Conservation (phyloP, 2,113 vertebrate genomes). For the Petaurus breviceps region DNA sequence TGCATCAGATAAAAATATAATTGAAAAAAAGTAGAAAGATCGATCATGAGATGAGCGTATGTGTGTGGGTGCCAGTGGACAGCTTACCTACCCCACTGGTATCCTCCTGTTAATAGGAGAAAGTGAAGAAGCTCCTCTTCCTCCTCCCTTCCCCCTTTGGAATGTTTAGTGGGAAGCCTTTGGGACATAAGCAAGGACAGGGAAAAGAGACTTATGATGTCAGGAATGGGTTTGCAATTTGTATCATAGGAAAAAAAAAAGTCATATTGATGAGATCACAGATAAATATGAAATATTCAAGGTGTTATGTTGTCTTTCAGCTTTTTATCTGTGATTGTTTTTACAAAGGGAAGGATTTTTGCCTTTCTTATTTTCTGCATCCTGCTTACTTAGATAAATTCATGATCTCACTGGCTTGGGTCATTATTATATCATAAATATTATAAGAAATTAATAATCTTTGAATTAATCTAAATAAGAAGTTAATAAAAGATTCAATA, state of each 20-base stretch:
- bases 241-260: neutral
- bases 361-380: no score
- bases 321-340: no score
- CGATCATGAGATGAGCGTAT: neutral
- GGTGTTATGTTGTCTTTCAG: no score
- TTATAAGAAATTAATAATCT: no score
- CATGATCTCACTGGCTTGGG: no score
- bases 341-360: no score
- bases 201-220: neutral
- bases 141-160: neutral
- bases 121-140: neutral
- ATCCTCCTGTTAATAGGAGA: neutral
- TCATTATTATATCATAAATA: no score
- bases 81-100: neutral
- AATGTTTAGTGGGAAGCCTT: neutral
- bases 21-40: neutral
- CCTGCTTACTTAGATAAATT: no score
- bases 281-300: no score
- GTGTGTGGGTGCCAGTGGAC: neutral
- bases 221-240: neutral
- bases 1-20: neutral
- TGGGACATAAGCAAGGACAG: neutral
- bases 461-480: no score
- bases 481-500: no score
- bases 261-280: no score